Conservation (phyloP, 2,113 vertebrate species). For the Pachypanchax playfairii region DNA sequence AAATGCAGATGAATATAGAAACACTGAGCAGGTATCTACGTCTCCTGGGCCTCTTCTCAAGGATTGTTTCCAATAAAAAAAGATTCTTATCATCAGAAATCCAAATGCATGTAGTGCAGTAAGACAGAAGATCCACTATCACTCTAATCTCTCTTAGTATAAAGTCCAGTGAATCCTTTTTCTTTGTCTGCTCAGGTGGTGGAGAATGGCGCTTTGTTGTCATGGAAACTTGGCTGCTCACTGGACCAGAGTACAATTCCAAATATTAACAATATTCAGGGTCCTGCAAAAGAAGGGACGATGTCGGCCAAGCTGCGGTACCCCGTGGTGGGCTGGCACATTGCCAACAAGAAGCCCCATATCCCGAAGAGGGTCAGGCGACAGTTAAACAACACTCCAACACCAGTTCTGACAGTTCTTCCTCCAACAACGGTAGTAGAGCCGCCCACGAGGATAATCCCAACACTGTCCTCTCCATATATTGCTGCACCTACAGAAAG, state of each 20-base stretch:
- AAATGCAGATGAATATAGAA: too few relatives aligned
- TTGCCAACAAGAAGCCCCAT: slow-evolving; percentile 95
- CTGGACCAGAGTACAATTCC: slow-evolving; percentile 93
- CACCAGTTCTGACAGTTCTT: slow-evolving; percentile 83
- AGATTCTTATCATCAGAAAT: background rate
- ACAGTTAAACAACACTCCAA: slow-evolving; percentile 89
- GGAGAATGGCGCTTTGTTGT: slow-evolving; percentile 93
- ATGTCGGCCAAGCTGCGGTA: slow-evolving; percentile 96
- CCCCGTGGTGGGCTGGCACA: slow-evolving; percentile 98
- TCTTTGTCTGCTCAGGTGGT: slow-evolving; percentile 79
- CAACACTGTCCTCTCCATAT: slow-evolving; percentile 89
- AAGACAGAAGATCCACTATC: too few relatives aligned
- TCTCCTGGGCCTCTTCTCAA: too few relatives aligned
- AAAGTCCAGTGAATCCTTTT: too few relatives aligned
- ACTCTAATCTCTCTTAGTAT: too few relatives aligned
- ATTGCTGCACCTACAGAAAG: slow-evolving; percentile 90
- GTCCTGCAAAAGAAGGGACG: slow-evolving; percentile 91
- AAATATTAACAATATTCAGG: slow-evolving; percentile 89
- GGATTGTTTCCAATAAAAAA: too few relatives aligned
- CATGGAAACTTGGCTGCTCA: slow-evolving; percentile 95
- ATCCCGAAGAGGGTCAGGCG: slow-evolving; percentile 89
- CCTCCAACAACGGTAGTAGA: slow-evolving; percentile 88
- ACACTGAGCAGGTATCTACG: too few relatives aligned
- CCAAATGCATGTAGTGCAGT: background rate
- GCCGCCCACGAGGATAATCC: slow-evolving; percentile 89